Evolutionary conservation across 2,113 vertebrate species (phyloP).

Genomic region (Protobothrops mucrosquamatus): DNA sequence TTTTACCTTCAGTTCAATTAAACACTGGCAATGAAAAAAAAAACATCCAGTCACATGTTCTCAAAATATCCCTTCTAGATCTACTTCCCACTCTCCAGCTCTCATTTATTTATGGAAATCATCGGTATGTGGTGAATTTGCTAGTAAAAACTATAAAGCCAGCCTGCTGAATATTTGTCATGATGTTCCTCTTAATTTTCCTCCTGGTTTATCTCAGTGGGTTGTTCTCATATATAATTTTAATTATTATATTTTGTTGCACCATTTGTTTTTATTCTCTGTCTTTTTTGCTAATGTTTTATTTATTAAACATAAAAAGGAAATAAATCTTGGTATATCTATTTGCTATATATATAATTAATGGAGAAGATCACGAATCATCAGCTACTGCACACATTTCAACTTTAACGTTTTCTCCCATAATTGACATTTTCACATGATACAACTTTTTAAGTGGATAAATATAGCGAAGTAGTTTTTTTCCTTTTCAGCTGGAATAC

Average conservation of each 20-base stretch:
- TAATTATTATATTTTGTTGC: neutral
- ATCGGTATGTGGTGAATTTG: neutral
- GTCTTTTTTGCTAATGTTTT: neutral
- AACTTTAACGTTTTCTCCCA: neutral
- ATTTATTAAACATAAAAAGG: neutral
- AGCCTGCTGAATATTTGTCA: neutral
- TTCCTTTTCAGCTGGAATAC: neutral
- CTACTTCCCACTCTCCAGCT: neutral
- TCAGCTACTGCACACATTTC: neutral
- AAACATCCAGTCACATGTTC: neutral
- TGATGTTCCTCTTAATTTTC: neutral
- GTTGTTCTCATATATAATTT: neutral
- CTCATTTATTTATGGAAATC: neutral
- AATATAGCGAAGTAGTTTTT: neutral
- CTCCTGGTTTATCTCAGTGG: neutral
- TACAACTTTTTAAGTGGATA: neutral
- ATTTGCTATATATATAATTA: neutral
- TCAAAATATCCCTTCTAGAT: neutral
- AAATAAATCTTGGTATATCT: neutral
- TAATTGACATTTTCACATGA: neutral
- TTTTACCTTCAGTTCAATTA: neutral
- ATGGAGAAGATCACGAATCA: neutral
- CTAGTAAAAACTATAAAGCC: accelerated
- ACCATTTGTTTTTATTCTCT: neutral
- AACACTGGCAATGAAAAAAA: neutral